Evolutionary conservation across 2,888 invertebrate species (phyloP), one percentile per base, ranked within the genome.

Genomic region (Acrobasis consociella): DNA sequence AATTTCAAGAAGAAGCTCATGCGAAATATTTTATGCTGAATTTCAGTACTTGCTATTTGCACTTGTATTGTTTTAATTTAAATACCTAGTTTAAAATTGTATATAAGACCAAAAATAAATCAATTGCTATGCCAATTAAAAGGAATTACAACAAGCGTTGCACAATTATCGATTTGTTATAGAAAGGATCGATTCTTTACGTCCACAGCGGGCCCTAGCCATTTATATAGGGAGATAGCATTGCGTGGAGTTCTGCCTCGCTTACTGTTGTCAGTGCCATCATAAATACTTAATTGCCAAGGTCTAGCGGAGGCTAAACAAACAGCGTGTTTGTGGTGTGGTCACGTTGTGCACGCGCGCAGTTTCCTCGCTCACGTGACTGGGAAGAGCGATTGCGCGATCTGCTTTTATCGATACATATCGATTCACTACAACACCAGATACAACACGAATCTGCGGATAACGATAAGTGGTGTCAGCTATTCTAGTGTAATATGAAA

Each of bases 261-360:
- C 37, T 56, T 62, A 55, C 53, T 49, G 37, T 60, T 62, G 52
- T 51, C 42, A 49, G 56, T 42, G 38, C 37, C 46, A 49, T 49
- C 61, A 60, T 53, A 67, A 62, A 60, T 52, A 65, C 53, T 58
- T 46, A 42, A 66, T 65, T 69, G 62, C 72, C 75, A 80, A 82
- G 75, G 79, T 76, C 71, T 73, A 64, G 71, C 67, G 73, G 71
- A 79, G 74, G 72, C 72, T 77, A 70, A 70, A 76, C 72, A 77
- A 78, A 80, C 72, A 75, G 71, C 66, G 70, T 70, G 62, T 65
- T 68, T 64, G 73, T 64, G 64, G 69, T 67, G 60, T 64, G 67
- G 77, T 82, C 85, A 85, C 82, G 82, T 81, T 79, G 81, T 66
- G 74, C 80, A 76, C 78, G 82, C 80, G 78, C 74, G 65, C 69